Conservation (phyloP, 2,113 vertebrate species). For the Acanthochromis polyacanthus region DNA sequence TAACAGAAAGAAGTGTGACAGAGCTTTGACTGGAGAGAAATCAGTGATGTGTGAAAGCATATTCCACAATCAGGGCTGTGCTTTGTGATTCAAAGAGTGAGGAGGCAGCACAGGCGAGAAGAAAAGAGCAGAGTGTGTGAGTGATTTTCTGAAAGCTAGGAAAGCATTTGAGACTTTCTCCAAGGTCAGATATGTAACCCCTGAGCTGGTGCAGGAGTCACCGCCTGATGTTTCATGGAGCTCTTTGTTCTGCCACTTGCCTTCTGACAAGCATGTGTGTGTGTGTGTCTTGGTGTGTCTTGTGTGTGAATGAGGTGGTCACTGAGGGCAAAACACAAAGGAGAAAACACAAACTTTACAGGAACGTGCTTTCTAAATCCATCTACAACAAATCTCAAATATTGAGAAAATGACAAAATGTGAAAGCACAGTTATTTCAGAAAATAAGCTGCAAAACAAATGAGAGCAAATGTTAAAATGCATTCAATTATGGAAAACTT, state of each 20-base stretch:
- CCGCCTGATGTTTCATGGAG: slow-evolving; percentile 46
- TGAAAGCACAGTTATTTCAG: no score
- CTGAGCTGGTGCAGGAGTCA: slow-evolving; percentile 42
- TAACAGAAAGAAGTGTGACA: slow-evolving; percentile 44
- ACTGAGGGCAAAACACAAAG: not conserved
- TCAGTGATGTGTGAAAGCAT: slow-evolving; percentile 73
- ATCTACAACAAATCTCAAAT: no score
- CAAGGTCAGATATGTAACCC: slow-evolving; percentile 61
- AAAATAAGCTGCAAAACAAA: no score
- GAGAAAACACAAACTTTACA: not conserved
- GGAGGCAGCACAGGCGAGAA: slow-evolving; percentile 48
- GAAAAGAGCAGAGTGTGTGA: slow-evolving; percentile 42
- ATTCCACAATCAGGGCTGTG: slow-evolving; percentile 57
- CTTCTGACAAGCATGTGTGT: slow-evolving; percentile 13
- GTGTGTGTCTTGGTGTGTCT: slow-evolving; percentile 2
- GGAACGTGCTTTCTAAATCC: not conserved
- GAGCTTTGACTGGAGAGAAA: slow-evolving; percentile 47
- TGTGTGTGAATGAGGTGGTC: not conserved
- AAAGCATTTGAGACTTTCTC: slow-evolving; percentile 47
- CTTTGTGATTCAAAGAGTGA: slow-evolving; percentile 58
- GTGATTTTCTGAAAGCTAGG: slow-evolving; percentile 47
- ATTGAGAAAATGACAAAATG: no score
- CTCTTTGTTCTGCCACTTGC: slow-evolving; percentile 40
- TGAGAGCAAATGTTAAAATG: no score
- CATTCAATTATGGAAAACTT: no score